A percentile compares a stretch with the other conserved stretches of the same genome.
phyloP scores from a whole-genome alignment of 2,797 vertebrate genomes.

The Hemitrygon akajei region DNA sequence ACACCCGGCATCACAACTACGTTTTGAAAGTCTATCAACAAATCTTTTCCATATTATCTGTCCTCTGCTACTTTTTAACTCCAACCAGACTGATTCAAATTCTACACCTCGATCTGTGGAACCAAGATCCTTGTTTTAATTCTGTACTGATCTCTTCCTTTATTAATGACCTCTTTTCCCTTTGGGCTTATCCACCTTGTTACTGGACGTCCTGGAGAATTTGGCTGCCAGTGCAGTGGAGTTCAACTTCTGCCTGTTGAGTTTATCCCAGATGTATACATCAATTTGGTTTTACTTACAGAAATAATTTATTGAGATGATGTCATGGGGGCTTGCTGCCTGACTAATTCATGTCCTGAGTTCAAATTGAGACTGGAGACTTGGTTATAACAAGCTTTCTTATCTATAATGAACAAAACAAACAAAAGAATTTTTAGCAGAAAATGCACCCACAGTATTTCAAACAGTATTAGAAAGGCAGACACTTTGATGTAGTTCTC shows the following conservation, averaged over 20 bases:
- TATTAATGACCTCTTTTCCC: too few relatives aligned
- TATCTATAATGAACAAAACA: neutral
- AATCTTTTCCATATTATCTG: too few relatives aligned
- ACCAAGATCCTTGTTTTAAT: too few relatives aligned
- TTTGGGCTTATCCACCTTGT: too few relatives aligned
- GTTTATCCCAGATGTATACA: neutral
- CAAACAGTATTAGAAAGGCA: neutral
- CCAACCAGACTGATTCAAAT: too few relatives aligned
- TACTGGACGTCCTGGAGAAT: too few relatives aligned
- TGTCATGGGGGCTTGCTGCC: neutral
- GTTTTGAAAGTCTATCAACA: too few relatives aligned
- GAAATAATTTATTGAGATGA: constrained; percentile 16
- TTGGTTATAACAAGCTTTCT: neutral
- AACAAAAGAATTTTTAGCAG: neutral
- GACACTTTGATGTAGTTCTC: neutral
- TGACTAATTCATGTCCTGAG: neutral
- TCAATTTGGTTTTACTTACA: neutral
- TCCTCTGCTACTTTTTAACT: too few relatives aligned
- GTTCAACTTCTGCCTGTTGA: neutral
- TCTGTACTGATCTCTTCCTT: too few relatives aligned
- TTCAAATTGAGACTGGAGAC: neutral
- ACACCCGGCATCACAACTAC: too few relatives aligned
- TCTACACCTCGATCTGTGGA: too few relatives aligned
- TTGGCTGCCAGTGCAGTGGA: neutral
- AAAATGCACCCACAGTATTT: neutral